Evolutionary conservation across 2,797 vertebrate species (phyloP).

Genomic region (Clarias platycephalus): DNA sequence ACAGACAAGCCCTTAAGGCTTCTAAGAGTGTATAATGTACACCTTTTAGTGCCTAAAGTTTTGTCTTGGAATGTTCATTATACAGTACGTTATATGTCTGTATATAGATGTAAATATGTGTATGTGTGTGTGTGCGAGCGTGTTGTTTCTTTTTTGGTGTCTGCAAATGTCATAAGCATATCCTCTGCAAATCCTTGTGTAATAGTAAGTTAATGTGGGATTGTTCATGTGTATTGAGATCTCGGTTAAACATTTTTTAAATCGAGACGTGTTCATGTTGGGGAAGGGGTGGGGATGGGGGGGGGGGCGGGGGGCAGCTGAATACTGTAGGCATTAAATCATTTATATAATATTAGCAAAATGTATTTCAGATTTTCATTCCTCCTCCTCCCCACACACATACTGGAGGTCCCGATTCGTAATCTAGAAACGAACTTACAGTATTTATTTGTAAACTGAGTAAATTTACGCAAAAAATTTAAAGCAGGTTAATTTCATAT

Average conservation of each 20-base stretch:
- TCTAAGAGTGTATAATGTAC: constrained; percentile 60
- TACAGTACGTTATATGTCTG: constrained; percentile 64
- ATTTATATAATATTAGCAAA: not conserved
- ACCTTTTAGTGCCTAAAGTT: constrained; percentile 80
- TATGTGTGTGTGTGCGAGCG: constrained; percentile 54
- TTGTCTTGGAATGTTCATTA: constrained; percentile 74
- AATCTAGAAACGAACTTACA: not conserved
- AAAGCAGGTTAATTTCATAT: not conserved
- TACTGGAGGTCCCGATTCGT: not conserved
- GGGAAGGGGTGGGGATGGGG: too few species aligned
- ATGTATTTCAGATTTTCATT: not conserved
- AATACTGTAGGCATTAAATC: not conserved
- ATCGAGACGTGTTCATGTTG: constrained; percentile 29
- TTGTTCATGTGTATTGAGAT: constrained; percentile 19
- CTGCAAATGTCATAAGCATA: constrained; percentile 44
- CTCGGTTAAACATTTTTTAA: constrained; percentile 24
- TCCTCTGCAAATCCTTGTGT: constrained; percentile 24
- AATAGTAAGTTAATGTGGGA: constrained; percentile 4
- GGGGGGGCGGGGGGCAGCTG: constrained; percentile 33
- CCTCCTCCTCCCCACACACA: not conserved
- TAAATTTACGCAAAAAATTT: not conserved
- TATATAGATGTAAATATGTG: constrained; percentile 71
- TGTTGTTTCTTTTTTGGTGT: constrained; percentile 28
- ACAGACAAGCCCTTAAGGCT: constrained; percentile 9
- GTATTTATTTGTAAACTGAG: not conserved